phyloP scores from a whole-genome alignment of 2,113 vertebrate genomes.

The Hemichromis elongatus region DNA sequence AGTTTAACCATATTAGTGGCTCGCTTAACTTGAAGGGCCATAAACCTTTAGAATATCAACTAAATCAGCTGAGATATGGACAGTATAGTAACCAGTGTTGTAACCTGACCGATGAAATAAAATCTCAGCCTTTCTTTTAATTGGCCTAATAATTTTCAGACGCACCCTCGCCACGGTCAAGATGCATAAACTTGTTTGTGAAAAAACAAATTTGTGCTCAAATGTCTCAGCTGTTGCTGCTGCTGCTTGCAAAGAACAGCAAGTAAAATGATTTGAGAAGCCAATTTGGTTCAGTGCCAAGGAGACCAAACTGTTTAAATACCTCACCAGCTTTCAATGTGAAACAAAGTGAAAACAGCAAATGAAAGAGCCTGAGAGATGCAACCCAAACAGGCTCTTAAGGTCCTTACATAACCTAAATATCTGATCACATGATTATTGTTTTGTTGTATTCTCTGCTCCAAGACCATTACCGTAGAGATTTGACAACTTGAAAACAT shows the following conservation, averaged over 20 bases:
- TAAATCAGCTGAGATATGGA: neutral
- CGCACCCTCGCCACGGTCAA: neutral
- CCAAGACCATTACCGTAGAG: slow-evolving; percentile 83
- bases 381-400: slow-evolving; percentile 16
- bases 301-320: slow-evolving; percentile 8
- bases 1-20: accelerated
- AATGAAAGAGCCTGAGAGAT: slow-evolving; percentile 6
- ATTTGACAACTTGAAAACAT: slow-evolving; percentile 84
- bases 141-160: neutral
- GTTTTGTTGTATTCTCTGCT: slow-evolving; percentile 68
- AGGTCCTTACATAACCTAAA: slow-evolving; percentile 35
- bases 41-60: neutral
- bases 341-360: slow-evolving; percentile 17
- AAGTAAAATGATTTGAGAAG: neutral
- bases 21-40: neutral
- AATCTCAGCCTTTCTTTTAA: neutral
- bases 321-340: neutral
- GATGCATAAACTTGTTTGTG: slow-evolving; percentile 7
- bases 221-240: neutral
- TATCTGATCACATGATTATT: slow-evolving; percentile 55
- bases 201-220: neutral
- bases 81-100: neutral
- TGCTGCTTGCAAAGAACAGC: neutral
- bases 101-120: neutral
- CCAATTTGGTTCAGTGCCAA: slow-evolving; percentile 10